Evolutionary conservation across 2,113 vertebrate species (phyloP).

Genomic region (Melanotaenia duboulayi): DNA sequence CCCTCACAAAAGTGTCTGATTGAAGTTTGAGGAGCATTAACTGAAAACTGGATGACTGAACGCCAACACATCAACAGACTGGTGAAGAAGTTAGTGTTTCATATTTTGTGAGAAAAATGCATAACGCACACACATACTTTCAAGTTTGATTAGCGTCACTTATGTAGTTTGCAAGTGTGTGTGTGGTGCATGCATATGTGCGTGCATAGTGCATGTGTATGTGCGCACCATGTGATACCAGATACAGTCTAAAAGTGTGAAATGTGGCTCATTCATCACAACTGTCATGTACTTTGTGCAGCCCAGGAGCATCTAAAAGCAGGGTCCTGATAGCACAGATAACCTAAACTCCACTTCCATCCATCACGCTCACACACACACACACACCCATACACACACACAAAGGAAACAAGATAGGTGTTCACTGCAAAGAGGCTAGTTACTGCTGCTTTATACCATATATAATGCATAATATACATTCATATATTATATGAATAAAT

Average conservation of each 20-base stretch:
- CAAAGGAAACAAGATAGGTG: background rate
- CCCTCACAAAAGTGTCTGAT: no score
- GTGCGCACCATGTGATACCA: slow-evolving; percentile 24
- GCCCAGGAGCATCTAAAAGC: slow-evolving; percentile 61
- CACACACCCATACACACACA: background rate
- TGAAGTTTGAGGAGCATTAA: no score
- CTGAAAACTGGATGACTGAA: background rate
- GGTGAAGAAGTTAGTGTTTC: no score
- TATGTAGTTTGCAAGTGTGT: slow-evolving; percentile 2
- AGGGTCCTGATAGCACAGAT: slow-evolving; percentile 57
- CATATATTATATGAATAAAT: background rate
- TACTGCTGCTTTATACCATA: background rate
- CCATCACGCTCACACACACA: slow-evolving; percentile 27
- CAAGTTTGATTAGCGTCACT: no score
- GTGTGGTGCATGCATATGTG: slow-evolving; percentile 5
- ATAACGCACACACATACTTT: no score
- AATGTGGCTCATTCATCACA: slow-evolving; percentile 68
- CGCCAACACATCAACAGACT: background rate
- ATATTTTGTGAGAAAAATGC: no score
- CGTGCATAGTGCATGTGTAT: slow-evolving; percentile 7
- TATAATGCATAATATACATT: no score
- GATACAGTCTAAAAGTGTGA: slow-evolving; percentile 46
- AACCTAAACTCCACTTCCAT: slow-evolving; percentile 60
- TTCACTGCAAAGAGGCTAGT: background rate
- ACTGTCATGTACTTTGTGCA: slow-evolving; percentile 60